Evolutionary conservation across 2,888 invertebrate species (phyloP), one percentile per base, ranked within the genome.

Genomic region (Tuberolachnus salignus): DNA sequence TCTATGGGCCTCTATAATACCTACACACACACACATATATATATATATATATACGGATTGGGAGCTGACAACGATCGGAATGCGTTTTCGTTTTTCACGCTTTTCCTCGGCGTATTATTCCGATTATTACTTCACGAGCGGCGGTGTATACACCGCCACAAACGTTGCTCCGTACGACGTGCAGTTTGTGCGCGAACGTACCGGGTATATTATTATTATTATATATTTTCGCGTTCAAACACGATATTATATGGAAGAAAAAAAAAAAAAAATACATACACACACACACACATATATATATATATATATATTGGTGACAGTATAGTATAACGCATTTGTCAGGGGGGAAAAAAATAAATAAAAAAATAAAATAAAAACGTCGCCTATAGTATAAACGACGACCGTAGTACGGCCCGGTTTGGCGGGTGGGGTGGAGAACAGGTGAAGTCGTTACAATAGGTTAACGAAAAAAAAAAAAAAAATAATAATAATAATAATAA

Each of bases 61-160:
- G 63, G 34, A 63, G 6, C 34, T 34, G 63, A 73, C 73, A 66
- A 57, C 42, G 66, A 46, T 66, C 53, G 75, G 66, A 75, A 75
- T 67, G 66, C 75, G 75, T 75, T 75, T 75, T 75, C 75, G 57
- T 75, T 75, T 75, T 75, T 75, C 75, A 75, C 75, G 75, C 66
- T 75, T 75, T 66, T 75, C 66, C 75, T 57, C 57, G 55, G 66
- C 19, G 19, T 26, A 57, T 75, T 57, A 57, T 75, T 75, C 46
- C 66, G 44, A 75, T 67, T 75, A 72, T 72, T 72, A 74, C 44
- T 64, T 64, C 63, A 73, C n/a, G 42, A 51, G 14, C 34, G 34
- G 6, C n/a, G 34, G 34, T 34, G 6, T 63, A 49, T n/a, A 55
- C n/a, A n/a, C n/a, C n/a, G n/a, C 34, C 6, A 6, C 34, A 34